Base-by-base conservation (phyloP, 1,140 invertebrate genomes). In the Aphaenogaster ashmeadi region DNA sequence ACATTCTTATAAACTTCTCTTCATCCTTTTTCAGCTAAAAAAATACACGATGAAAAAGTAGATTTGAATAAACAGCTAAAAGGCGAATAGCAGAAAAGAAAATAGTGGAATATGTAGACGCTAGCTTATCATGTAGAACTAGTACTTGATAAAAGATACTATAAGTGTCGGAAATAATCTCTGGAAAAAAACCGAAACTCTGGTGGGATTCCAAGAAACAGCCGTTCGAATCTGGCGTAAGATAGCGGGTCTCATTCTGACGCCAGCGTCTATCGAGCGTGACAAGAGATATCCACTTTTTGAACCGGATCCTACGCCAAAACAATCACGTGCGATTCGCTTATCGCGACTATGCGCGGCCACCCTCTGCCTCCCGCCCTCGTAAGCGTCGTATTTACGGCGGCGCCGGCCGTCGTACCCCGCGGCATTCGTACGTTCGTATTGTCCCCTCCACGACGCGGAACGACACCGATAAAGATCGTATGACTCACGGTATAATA, bases 391-490 rank as follows among this genome's bases (percentile, higher is more conserved):
- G 36, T 50, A 79, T 69, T 69, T 79, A 52, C 36, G 47, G 13
- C 60, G 77, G 60, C 60, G 60, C 44, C 77, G 44, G 41, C 66
- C 41, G 66, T 27, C 41, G 41, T 50, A 33, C 21, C 41, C 66
- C 66, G 66, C 66, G 41, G 21, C 21, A 67, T 27, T 21, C 41
- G 66, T 71, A 50, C 41, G 69, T 88, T 85, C 78, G 66, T 52
- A 27, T 18, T n/a, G 64, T 72, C 75, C 86, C 79, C 67, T 79
- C 38, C n/a, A 27, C 52, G 47, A 33, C 64, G 21, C 27, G 71
- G 67, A 62, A 87, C 88, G 67, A 81, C 78, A 89, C 67, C 83
- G 88, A 89, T 81, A 89, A 62, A 86, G 71, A 89, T 89, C 85
- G 50, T 41, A 56, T 84, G 72, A 87, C 54, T 89, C 88, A 83